A percentile compares a stretch with the other conserved stretches of the same genome.
phyloP scores from a whole-genome alignment of 2,888 invertebrate species.

The Augochlorella aurata region DNA sequence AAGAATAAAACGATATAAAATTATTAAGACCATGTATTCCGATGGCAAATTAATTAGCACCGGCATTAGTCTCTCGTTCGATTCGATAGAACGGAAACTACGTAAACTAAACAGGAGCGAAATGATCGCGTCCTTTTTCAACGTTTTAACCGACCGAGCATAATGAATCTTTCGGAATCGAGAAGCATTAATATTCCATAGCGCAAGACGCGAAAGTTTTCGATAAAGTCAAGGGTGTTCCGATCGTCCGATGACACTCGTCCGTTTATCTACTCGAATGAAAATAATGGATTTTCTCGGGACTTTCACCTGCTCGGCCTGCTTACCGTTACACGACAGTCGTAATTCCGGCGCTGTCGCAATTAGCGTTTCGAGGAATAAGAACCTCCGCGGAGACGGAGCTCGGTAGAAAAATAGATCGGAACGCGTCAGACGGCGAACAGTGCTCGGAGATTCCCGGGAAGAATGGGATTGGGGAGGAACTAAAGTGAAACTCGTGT shows the following conservation, averaged over 20 bases:
- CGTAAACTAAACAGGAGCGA: too few species aligned
- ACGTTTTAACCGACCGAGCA: too few species aligned
- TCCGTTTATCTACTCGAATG: background rate
- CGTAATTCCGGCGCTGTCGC: background rate
- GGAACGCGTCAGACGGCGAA: background rate
- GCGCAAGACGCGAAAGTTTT: too few species aligned
- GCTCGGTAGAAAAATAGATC: background rate
- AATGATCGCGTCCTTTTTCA: too few species aligned
- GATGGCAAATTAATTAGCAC: background rate
- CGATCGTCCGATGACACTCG: background rate
- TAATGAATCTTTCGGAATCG: too few species aligned
- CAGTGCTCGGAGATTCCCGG: background rate
- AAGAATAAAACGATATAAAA: background rate
- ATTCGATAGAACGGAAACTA: background rate
- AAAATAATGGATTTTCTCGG: background rate
- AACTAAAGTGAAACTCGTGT: conserved; percentile 16
- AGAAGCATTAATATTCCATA: too few species aligned
- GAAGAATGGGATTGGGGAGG: too few species aligned
- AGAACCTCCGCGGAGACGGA: too few species aligned
- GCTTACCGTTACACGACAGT: background rate
- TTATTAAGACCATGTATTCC: background rate
- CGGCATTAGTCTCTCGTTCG: background rate
- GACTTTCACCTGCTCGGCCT: background rate
- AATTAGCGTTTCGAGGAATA: too few species aligned
- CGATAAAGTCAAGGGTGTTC: background rate